phyloP scores from a whole-genome alignment of 1,140 invertebrate genomes.

The Dolichoris vasculosae region DNA sequence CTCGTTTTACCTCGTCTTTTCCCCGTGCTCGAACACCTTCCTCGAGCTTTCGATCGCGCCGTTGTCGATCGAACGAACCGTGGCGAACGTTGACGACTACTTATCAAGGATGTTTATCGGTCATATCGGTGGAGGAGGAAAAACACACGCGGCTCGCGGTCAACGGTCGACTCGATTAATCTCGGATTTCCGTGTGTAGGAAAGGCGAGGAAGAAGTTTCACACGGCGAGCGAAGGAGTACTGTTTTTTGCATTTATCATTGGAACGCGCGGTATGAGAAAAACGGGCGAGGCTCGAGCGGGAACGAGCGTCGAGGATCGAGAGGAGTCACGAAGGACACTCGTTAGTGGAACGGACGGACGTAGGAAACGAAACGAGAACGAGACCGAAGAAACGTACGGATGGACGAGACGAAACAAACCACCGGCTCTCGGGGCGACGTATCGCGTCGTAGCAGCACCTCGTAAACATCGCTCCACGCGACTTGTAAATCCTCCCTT shows the following conservation, averaged over 20 bases:
- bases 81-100: neutral
- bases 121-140: neutral
- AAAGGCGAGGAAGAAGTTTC: neutral
- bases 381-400: slow-evolving; percentile 45
- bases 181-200: neutral
- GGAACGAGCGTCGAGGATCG: slow-evolving; percentile 14
- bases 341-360: slow-evolving; percentile 22
- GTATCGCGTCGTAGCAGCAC: slow-evolving; percentile 55
- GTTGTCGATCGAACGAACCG: too few relatives aligned
- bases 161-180: neutral
- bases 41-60: neutral
- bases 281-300: neutral
- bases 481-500: slow-evolving; percentile 73
- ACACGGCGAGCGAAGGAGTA: neutral
- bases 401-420: slow-evolving; percentile 39
- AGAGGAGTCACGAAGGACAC: slow-evolving; percentile 1
- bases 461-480: slow-evolving; percentile 70
- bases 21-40: neutral
- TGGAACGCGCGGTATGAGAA: neutral
- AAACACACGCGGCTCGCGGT: neutral
- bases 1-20: too few relatives aligned
- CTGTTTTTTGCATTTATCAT: neutral
- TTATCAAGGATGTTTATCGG: neutral
- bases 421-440: slow-evolving; percentile 43
- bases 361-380: slow-evolving; percentile 1